These are phyloP conservation scores for Cataglyphis livida DNA, from an alignment of 2,888 invertebrate species.

Conservation along the genomic window DNA sequence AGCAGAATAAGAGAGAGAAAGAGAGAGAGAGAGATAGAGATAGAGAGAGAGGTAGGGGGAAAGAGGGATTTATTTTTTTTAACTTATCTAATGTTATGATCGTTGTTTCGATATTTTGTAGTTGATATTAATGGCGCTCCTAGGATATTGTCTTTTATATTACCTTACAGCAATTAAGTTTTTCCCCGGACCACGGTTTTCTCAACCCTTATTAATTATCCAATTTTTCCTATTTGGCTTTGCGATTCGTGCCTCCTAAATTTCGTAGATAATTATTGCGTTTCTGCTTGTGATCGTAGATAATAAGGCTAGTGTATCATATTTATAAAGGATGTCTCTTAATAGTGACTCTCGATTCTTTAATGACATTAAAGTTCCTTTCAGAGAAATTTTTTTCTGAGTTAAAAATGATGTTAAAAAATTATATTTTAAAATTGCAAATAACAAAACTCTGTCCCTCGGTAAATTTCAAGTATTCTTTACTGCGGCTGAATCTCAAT, in stretches of 20 bases:
- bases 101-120: not conserved
- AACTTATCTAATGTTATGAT: not conserved
- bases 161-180: not conserved
- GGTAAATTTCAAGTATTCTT: not conserved
- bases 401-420: not conserved
- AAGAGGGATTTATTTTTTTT: not conserved
- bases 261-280: not conserved
- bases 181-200: not conserved
- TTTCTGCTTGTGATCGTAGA: not conserved
- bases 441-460: not conserved
- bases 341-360: not conserved
- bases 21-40: not conserved
- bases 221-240: not conserved
- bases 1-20: not conserved
- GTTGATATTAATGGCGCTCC: not conserved
- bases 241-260: constrained; percentile 24
- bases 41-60: not conserved
- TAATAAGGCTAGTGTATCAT: too few species aligned
- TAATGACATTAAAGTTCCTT: not conserved
- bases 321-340: not conserved
- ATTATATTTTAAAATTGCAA: not conserved
- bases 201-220: constrained; percentile 23
- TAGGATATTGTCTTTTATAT: constrained; percentile 1
- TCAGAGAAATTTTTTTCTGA: not conserved
- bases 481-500: not conserved